Percentiles rank a stretch among this genome's conserved stretches.
Conservation (phyloP, 2,888 invertebrate genomes). For the Parnassius smintheus region DNA sequence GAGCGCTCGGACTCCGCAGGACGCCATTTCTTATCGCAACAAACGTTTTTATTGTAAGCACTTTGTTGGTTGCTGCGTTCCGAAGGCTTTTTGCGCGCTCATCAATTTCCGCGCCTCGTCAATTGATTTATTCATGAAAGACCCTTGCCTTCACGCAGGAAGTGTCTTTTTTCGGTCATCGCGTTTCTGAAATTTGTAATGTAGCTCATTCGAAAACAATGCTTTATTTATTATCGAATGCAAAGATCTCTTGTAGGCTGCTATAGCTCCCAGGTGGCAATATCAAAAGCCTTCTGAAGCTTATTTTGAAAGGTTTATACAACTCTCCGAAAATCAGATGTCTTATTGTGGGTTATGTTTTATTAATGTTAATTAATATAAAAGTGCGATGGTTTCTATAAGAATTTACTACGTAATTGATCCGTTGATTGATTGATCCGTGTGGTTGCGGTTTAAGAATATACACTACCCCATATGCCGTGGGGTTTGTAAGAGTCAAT, state of each 20-base stretch:
- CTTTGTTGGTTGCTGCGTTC: slow-evolving; percentile 75
- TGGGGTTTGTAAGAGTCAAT: too few species aligned
- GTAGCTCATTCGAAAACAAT: slow-evolving; percentile 77
- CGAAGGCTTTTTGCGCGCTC: slow-evolving; percentile 70
- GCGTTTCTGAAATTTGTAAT: slow-evolving; percentile 74
- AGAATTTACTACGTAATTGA: too few species aligned
- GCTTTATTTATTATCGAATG: slow-evolving; percentile 68
- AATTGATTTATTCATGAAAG: slow-evolving; percentile 80
- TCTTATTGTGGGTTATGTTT: too few species aligned
- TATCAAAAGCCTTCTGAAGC: slow-evolving; percentile 28
- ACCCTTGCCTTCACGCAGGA: slow-evolving; percentile 72
- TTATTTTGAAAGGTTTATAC: not conserved
- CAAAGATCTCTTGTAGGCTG: slow-evolving; percentile 34
- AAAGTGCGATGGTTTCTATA: too few species aligned
- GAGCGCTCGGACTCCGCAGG: slow-evolving; percentile 52
- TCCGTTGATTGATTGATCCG: too few species aligned
- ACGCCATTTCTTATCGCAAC: slow-evolving; percentile 58
- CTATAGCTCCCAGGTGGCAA: slow-evolving; percentile 29
- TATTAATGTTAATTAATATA: too few species aligned
- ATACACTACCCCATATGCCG: too few species aligned
- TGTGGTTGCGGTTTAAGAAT: too few species aligned
- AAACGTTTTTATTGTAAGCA: slow-evolving; percentile 71
- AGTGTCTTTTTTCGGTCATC: slow-evolving; percentile 70
- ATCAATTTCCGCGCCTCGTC: slow-evolving; percentile 79
- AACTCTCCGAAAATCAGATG: not conserved